Evolutionary conservation across 1,140 invertebrate species (phyloP), one percentile per base, ranked within the genome.

Genomic region (Macrobrachium rosenbergii): DNA sequence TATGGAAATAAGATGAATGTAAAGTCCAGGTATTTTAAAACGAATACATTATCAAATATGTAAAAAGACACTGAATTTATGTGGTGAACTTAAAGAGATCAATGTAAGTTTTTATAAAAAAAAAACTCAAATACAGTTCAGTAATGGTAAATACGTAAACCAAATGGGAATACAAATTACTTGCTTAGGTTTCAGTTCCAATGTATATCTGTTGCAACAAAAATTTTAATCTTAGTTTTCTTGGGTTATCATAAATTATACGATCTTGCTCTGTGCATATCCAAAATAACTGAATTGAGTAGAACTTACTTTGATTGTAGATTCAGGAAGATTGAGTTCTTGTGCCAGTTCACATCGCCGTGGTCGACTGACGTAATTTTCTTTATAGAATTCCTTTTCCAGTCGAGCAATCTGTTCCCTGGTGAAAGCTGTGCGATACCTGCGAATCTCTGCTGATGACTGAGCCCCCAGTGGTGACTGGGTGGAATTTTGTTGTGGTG

Each of bases 341-440:
- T 96, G 94, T 0, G 99, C 98, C 19, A 99, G 92, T 92, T 99
- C 99, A 91, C 98, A 98, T 88, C 99, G 93, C 88, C 97, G 94
- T 0, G 98, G 98, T 78, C 99, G 93, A 2, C 97, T 99, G 0
- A 99, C 98, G 92, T 99, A 99, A 92, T 99, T 99, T 93, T 99
- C 99, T 90, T 97, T 96, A 91, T 95, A 94, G 92, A 99, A 99
- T 92, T 99, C 99, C 91, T 98, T 98, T 92, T 99, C 99, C n/a
- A 99, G 92, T 63, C 97, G 93, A 1, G 94, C 94, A 23, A 99
- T 93, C 92, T 99, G 99, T 91, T 99, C 98, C 58, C 98, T 93
- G 0, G 98, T 98, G 92, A 99, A 99, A 0, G 99, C 99, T 0
- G 99, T 99, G 43, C 99, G 93, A 91, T 99, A 99, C 76, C 99